These are phyloP conservation scores for Sarcoramphus papa DNA, from an alignment of 2,797 vertebrate genomes.

Conservation along the genomic window DNA sequence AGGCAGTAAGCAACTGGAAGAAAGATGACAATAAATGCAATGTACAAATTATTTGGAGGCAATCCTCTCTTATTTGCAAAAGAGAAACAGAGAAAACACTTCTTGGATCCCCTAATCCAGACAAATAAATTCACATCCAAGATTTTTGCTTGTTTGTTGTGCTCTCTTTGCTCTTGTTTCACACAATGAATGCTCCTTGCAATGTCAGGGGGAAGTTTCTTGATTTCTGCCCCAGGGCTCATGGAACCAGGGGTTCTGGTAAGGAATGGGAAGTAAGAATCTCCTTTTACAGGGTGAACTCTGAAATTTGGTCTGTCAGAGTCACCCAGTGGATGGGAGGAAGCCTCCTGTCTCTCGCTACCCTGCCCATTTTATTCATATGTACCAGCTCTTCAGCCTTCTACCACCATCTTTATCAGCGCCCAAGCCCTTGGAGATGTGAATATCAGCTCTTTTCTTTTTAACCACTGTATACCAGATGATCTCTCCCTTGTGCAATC, in stretches of 20 bases:
- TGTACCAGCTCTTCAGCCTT: neutral
- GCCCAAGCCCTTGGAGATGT: neutral
- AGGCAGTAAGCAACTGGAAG: neutral
- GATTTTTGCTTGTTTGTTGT: neutral
- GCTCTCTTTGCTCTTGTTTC: neutral
- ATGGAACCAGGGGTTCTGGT: neutral
- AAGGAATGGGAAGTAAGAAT: neutral
- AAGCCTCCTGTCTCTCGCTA: neutral
- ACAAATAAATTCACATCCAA: neutral
- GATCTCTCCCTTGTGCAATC: neutral
- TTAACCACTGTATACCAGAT: neutral
- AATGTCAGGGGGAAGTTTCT: neutral
- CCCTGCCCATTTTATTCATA: neutral
- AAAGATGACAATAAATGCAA: neutral
- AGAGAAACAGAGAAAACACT: neutral
- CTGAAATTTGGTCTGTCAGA: neutral
- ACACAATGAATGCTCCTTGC: neutral
- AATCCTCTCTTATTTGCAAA: neutral
- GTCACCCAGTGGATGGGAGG: neutral
- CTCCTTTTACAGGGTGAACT: neutral
- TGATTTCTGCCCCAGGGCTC: neutral
- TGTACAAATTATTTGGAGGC: neutral
- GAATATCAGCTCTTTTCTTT: neutral
- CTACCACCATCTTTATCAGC: neutral
- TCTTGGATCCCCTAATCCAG: neutral